Base-by-base conservation (phyloP, 2,888 invertebrate species). In the Thalpophila matura region DNA sequence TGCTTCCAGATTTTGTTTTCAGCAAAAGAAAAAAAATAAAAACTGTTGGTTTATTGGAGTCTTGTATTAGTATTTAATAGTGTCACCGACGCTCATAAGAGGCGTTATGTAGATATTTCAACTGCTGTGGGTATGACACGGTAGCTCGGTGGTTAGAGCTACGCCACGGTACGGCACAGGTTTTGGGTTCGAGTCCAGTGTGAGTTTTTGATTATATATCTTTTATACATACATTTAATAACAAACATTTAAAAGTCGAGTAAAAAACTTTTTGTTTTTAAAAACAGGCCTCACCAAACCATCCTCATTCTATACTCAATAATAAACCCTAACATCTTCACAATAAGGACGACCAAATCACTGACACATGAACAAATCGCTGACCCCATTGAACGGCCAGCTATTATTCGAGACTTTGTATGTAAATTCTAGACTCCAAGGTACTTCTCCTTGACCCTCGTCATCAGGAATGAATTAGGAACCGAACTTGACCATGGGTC, bases 401-500 rank as follows among this genome's bases (percentile, higher is more conserved):
- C 89, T 86, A 92, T 92, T 91, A 91, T 91, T 88, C 87, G 87
- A 75, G 63, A 74, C 66, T 90, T 91, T 92, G 91, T 94, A 93
- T 93, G 91, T 86, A 90, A 93, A 93, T 92, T 84, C 79, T 83
- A 83, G 83, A 83, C 76, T 82, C 76, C 72, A 70, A 82, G 74
- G 70, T 72, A 87, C 89, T 77, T 72, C 74, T 86, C 91, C 91
- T 89, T 90, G 89, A 81, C 82, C 68, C 72, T 75, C 81, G 86
- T 88, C 91, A 90, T 92, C 89, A 90, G 57, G 78, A 84, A 92
- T 89, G 88, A 88, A 89, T 93, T 92, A 92, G 85, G 89, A 86
- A 83, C 84, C 90, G 91, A 90, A 93, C 92, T 94, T 94, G 94
- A 95, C 94, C 94, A 93, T 63, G 85, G 88, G 88, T 85, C 85